Base-by-base conservation (phyloP, 2,888 invertebrate genomes). In the Melanchra persicariae region DNA sequence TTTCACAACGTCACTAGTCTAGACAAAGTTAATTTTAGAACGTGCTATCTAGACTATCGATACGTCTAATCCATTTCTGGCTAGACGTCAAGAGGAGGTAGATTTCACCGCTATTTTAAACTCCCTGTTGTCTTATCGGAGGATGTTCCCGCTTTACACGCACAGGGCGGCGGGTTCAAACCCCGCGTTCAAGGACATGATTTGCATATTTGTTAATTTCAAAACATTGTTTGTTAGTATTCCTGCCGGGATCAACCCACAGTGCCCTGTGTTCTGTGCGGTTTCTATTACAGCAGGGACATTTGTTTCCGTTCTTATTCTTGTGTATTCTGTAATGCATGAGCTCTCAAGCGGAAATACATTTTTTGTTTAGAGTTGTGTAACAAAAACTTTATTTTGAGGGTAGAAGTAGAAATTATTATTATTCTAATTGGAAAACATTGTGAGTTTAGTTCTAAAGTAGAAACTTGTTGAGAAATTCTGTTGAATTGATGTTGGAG, bases 271-370 rank as follows among this genome's bases (percentile, higher is more conserved):
- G 66, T 73, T 47, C 47, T 64, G 67, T 68, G 84, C 80, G 72
- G 73, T 74, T 68, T 79, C 83, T 74, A 78, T 59, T 57, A 64
- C 45, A 61, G 77, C 91, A 93, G 92, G 93, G 64, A 93, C 73
- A 93, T 74, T 84, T 72, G 49, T 85, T 91, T 93, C 89, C 86
- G 90, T 89, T 87, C 90, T 92, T 90, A 90, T 91, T 89, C 91
- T 89, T 73, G 71, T 88, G 83, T 67, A 68, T 83, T 85, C 62
- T 67, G 49, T 91, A 67, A 77, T 77, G 64, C 86, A 81, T 81
- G 87, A 87, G 90, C 85, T 92, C 88, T 89, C 90, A 90, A 90
- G 81, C 88, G 88, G 85, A 92, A 91, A 85, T 62, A 93, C 91
- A 93, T 82, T 79, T 80, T 71, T 73, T 68, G n/a, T 12, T 5